Percentiles rank a stretch among this genome's conserved stretches.
These are phyloP conservation scores for Thereva unica DNA, from an alignment of 2,888 invertebrate genomes.

Conservation along the genomic window DNA sequence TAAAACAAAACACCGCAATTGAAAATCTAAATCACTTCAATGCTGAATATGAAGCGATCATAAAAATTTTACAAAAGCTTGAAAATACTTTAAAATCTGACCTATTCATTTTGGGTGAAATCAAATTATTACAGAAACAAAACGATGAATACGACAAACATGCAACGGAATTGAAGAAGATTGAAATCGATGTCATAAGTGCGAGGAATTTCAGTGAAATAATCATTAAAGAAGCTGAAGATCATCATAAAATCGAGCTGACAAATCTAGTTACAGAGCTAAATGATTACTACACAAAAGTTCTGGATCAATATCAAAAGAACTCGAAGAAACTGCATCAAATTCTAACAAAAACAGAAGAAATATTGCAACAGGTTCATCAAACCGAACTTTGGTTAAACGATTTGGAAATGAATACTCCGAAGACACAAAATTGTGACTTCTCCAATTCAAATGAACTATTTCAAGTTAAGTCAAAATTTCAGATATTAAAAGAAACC, in stretches of 20 bases:
- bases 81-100: slow-evolving; percentile 43
- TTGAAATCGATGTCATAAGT: slow-evolving; percentile 58
- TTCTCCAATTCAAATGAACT: slow-evolving; percentile 71
- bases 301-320: slow-evolving; percentile 50
- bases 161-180: slow-evolving; percentile 54
- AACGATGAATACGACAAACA: slow-evolving; percentile 44
- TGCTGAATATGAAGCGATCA: slow-evolving; percentile 53
- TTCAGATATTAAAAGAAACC: slow-evolving; percentile 72
- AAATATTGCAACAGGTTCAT: slow-evolving; percentile 50
- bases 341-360: slow-evolving; percentile 50
- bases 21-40: slow-evolving; percentile 57
- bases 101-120: slow-evolving; percentile 46
- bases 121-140: slow-evolving; percentile 43
- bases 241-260: slow-evolving; percentile 49
- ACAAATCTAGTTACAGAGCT: slow-evolving; percentile 50
- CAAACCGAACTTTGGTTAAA: slow-evolving; percentile 66
- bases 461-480: slow-evolving; percentile 72
- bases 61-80: slow-evolving; percentile 40
- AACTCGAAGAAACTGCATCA: slow-evolving; percentile 51
- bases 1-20: slow-evolving; percentile 57
- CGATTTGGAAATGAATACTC: slow-evolving; percentile 66
- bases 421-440: slow-evolving; percentile 62
- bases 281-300: slow-evolving; percentile 52
- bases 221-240: slow-evolving; percentile 54
- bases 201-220: slow-evolving; percentile 57